Evolutionary conservation across 2,888 invertebrate genomes (phyloP).

Genomic region (Danaus chrysippus): DNA sequence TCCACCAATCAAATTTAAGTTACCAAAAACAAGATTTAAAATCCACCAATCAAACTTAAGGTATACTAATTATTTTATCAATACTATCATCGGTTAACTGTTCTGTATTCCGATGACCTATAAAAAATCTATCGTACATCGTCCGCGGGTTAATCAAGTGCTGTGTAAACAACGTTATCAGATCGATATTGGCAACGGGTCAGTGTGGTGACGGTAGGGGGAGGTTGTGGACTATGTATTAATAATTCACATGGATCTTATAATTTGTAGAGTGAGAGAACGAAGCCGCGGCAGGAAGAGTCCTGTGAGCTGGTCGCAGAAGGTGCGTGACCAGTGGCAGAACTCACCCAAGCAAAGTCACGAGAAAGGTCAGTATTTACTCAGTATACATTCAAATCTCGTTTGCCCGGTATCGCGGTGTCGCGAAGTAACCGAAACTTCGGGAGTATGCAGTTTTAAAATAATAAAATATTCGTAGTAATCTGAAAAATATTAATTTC

Average conservation of each 20-base stretch:
- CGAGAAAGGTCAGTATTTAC: conserved; percentile 53
- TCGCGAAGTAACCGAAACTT: too few species aligned
- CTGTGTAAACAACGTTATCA: conserved; percentile 64
- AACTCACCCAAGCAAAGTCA: conserved; percentile 69
- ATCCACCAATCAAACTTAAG: background rate
- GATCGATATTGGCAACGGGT: conserved; percentile 45
- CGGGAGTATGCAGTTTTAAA: background rate
- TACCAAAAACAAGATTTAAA: too few species aligned
- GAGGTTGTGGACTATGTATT: conserved; percentile 32
- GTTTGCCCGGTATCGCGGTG: background rate
- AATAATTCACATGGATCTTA: conserved; percentile 40
- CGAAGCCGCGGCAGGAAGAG: conserved; percentile 74
- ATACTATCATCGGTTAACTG: too few species aligned
- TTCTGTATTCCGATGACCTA: conserved; percentile 32
- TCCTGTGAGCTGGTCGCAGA: conserved; percentile 81
- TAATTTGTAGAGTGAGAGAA: conserved; percentile 74
- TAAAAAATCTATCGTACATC: conserved; percentile 34
- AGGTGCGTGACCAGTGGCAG: conserved; percentile 81
- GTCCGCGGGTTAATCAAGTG: conserved; percentile 50
- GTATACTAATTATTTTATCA: background rate
- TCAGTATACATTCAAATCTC: conserved; percentile 34
- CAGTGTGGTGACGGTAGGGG: conserved; percentile 41
- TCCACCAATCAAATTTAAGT: background rate
- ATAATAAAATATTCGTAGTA: too few species aligned
- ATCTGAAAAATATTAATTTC: too few species aligned